Evolutionary conservation across 1,140 invertebrate species (phyloP), one percentile per base, ranked within the genome.

Genomic region (Vanessa tameamea): DNA sequence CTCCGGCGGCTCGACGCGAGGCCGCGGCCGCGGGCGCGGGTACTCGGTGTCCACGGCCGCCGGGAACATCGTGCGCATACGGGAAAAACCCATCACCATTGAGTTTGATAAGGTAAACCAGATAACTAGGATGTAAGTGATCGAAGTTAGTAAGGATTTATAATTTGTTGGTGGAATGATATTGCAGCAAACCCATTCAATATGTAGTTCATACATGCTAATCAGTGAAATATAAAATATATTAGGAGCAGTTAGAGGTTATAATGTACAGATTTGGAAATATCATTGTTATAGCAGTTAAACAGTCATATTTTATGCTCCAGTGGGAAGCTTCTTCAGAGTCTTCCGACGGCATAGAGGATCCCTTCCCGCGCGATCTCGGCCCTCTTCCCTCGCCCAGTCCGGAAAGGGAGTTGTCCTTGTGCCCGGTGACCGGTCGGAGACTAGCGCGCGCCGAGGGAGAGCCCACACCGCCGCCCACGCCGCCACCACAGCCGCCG

Each of bases 401-500:
- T 85, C 95, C 95, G 43, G 94, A 95, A 6, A 91, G 95, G 43
- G 94, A 95, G 51, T 94, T 96, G 51, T 95, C 95, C 11, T 88
- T 97, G 53, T 96, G 95, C 82, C 96, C 96, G 11, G 78, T 94
- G 2, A 95, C 95, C 1, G 96, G 96, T 13, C 93, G 95, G 73
- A 94, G 96, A 16, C 93, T 96, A n/a, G 95, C 95, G 23, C 87
- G 93, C 70, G 95, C 95, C 0, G 95, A 95, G 87, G 95, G 95
- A 12, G 95, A 96, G 84, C 95, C 95, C 12, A 93, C 95, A 1
- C 92, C 82, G 75, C 91, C 92, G 77, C 91, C 91, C 68, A 93
- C 92, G 13, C 92, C 88, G 73, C 89, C 81, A 37, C 74, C 79
- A 61, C 72, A 82, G 43, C 66, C 79, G 23, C 76, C 63, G 16